Base-by-base conservation (phyloP, 2,888 invertebrate genomes). In the Dorcus parallelipipedus region DNA sequence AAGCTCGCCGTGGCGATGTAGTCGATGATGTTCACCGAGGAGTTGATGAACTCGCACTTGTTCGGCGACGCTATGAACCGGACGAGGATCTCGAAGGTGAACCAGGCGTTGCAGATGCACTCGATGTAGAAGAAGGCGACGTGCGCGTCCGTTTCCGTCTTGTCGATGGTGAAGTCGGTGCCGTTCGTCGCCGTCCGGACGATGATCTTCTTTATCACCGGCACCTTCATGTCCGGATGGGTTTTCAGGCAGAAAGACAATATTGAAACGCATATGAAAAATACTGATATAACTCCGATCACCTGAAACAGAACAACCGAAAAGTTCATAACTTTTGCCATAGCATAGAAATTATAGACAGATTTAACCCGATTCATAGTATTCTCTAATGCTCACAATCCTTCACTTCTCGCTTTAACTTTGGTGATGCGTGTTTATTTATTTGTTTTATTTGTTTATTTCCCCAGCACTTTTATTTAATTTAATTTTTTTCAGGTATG, bases 201-300 rank as follows among this genome's bases (percentile, higher is more conserved):
- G 62, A 90, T 86, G 72, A 89, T 85, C 81, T 92, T 91, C 71
- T 85, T 84, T 69, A 95, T 90, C 72, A 91, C 87, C 64, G 96
- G 96, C 73, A 94, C 93, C 73, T 97, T 85, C 93, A 97, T 93
- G 80, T 95, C 97, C 65, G 99, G 98, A 81, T 98, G 98, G 49
- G 99, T 99, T 85, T 99, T 99, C 77, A 99, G 86, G 83, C 99
- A 99, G 84, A 99, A 99, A 70, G 98, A 97, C 79, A 98, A 84
- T 79, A 99, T 99, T 69, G 98, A 99, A 69, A 97, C 93, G 83
- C 97, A 95, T 80, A 99, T 98, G 87, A 99, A 99, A 85, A 98
- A 97, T 75, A 99, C 97, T 68, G 97, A 98, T 78, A 97, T 89
- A 67, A 97, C 92, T 71, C 97, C 97, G 78, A 99, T 93, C 73